Conservation (phyloP, 1,140 invertebrate genomes). For the Coelopa frigida region DNA sequence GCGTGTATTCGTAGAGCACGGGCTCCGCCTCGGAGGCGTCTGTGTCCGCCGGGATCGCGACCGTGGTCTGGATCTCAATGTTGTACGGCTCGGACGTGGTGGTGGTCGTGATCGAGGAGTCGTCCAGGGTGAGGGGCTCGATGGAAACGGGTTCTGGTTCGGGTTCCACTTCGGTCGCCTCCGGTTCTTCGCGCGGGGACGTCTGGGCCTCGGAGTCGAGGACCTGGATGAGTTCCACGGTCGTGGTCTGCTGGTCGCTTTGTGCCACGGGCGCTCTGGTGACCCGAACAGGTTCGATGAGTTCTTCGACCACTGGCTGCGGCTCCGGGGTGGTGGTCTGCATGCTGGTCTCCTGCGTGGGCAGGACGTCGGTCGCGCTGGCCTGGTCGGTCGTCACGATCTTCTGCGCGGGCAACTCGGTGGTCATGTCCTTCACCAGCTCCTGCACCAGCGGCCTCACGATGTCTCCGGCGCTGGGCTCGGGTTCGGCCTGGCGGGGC, state of each 20-base stretch:
- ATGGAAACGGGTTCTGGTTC: conserved; percentile 15
- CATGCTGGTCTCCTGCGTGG: conserved; percentile 43
- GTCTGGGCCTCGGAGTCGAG: conserved; percentile 46
- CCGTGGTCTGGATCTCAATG: conserved; percentile 54
- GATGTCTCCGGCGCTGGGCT: conserved; percentile 25
- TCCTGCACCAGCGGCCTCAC: conserved; percentile 35
- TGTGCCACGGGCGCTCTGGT: conserved; percentile 14
- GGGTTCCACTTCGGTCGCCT: background rate
- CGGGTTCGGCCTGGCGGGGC: conserved; percentile 19
- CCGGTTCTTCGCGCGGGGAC: conserved; percentile 34
- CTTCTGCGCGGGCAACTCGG: conserved; percentile 27
- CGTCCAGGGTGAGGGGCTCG: conserved; percentile 22
- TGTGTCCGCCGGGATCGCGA: conserved; percentile 50
- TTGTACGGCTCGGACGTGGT: conserved; percentile 56
- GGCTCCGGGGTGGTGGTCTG: conserved; percentile 45
- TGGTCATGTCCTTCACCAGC: conserved; percentile 42
- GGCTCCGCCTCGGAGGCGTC: conserved; percentile 33
- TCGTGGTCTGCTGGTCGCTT: conserved; percentile 20
- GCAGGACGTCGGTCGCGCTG: conserved; percentile 25
- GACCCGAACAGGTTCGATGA: conserved; percentile 6
- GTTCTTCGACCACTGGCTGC: conserved; percentile 11
- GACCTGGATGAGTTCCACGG: conserved; percentile 25
- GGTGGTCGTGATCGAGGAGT: conserved; percentile 22
- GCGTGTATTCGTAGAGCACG: conserved; percentile 33
- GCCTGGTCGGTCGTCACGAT: conserved; percentile 28